phyloP scores from a whole-genome alignment of 2,113 vertebrate genomes.

The Ardeotis arabs region DNA sequence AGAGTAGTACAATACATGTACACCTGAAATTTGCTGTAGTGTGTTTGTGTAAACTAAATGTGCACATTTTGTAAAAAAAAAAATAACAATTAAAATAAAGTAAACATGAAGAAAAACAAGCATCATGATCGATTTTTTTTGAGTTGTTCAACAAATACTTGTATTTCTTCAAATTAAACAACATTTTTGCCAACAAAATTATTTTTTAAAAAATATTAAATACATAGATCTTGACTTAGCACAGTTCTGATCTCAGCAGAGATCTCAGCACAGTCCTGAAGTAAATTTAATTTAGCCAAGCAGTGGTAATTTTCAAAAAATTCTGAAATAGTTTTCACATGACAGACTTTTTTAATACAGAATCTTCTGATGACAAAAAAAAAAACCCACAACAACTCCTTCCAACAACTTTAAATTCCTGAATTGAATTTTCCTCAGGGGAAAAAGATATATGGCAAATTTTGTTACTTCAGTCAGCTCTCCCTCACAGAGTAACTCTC shows the following conservation, averaged over 20 bases:
- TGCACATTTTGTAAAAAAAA: conserved; percentile 81
- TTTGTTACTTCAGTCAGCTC: not conserved
- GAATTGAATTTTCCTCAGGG: not conserved
- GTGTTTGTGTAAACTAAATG: conserved; percentile 78
- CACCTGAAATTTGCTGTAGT: conserved; percentile 76
- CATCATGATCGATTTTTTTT: conserved; percentile 38
- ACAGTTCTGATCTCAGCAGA: not conserved
- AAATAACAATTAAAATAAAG: conserved; percentile 40
- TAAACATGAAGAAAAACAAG: conserved; percentile 63
- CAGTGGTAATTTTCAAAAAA: not conserved
- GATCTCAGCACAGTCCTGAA: not conserved
- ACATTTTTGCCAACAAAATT: not conserved
- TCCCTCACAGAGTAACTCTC: not conserved
- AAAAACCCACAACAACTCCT: not conserved
- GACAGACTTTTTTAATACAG: not conserved
- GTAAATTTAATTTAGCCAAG: not conserved
- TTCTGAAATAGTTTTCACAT: not conserved
- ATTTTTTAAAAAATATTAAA: not conserved
- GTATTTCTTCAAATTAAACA: not conserved
- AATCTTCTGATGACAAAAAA: not conserved
- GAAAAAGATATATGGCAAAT: not conserved
- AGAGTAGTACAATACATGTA: conserved; percentile 83
- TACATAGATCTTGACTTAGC: not conserved
- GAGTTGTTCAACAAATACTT: not conserved
- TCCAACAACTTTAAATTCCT: not conserved